phyloP scores from a whole-genome alignment of 2,888 invertebrate species.

The Agrochola macilenta region DNA sequence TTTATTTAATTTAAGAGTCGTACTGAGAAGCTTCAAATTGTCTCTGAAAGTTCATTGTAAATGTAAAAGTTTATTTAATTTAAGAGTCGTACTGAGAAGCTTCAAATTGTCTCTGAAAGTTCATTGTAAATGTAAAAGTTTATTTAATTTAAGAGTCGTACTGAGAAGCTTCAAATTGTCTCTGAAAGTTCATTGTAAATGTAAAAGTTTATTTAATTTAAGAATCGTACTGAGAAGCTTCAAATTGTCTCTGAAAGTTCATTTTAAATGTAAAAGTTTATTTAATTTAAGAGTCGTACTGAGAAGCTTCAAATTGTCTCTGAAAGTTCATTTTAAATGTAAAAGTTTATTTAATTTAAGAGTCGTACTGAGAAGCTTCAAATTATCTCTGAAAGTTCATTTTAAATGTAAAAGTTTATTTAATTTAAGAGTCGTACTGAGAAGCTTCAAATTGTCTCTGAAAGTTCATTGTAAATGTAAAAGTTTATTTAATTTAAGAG shows the following conservation, averaged over 20 bases:
- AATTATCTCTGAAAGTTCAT: constrained; percentile 22
- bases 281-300: constrained; percentile 21
- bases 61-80: constrained; percentile 25
- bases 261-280: constrained; percentile 21
- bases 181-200: constrained; percentile 26
- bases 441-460: constrained; percentile 22
- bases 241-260: constrained; percentile 22
- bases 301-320: constrained; percentile 20
- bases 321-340: constrained; percentile 22
- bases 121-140: constrained; percentile 21
- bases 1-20: constrained; percentile 23
- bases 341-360: constrained; percentile 24
- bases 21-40: constrained; percentile 19
- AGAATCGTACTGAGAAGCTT: constrained; percentile 19
- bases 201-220: constrained; percentile 23
- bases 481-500: constrained; percentile 26
- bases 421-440: constrained; percentile 12
- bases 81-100: constrained; percentile 13
- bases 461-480: constrained; percentile 21
- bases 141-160: constrained; percentile 27
- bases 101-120: constrained; percentile 24
- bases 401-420: constrained; percentile 27
- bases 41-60: constrained; percentile 25
- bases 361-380: constrained; percentile 17
- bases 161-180: constrained; percentile 15